Percentiles rank a stretch among this genome's conserved stretches.
phyloP scores from a whole-genome alignment of 92 coral and sea anemone species.

The Porites lobata region DNA sequence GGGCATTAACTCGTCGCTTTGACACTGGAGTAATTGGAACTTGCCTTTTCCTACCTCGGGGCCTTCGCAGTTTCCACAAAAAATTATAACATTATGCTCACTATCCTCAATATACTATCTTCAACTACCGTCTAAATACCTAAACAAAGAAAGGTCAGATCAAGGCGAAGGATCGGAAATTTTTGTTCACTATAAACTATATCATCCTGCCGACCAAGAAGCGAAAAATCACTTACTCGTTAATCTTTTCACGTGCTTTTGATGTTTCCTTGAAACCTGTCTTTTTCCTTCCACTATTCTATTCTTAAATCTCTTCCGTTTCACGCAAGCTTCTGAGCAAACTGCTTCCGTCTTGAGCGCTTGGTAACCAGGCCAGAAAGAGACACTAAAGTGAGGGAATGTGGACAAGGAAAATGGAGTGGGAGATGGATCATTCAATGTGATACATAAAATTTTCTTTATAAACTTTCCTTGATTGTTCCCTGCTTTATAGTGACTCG shows the following conservation, averaged over 20 bases:
- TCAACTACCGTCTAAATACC: background rate
- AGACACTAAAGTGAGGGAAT: too few species aligned
- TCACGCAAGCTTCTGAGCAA: background rate
- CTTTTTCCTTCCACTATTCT: background rate
- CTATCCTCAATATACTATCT: background rate
- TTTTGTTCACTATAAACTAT: slow-evolving; percentile 27
- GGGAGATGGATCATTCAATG: too few species aligned
- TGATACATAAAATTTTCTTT: too few species aligned
- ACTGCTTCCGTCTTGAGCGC: background rate
- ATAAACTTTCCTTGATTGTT: too few species aligned
- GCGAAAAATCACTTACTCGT: slow-evolving; percentile 51
- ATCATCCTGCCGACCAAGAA: slow-evolving; percentile 14
- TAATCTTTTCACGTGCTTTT: slow-evolving; percentile 42
- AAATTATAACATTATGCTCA: slow-evolving; percentile 24
- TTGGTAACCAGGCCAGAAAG: slow-evolving; percentile 13
- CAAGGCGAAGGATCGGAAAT: slow-evolving; percentile 42
- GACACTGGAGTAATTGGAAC: background rate
- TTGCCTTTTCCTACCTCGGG: slow-evolving; percentile 25
- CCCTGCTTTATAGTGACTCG: too few species aligned
- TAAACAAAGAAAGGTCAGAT: slow-evolving; percentile 18
- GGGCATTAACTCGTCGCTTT: slow-evolving; percentile 4
- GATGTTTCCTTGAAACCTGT: slow-evolving; percentile 35
- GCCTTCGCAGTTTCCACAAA: slow-evolving; percentile 28
- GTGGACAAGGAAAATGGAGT: too few species aligned
- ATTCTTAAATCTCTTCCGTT: background rate